Conservation (phyloP, 2,797 vertebrate species). For the Pitangus sulphuratus region DNA sequence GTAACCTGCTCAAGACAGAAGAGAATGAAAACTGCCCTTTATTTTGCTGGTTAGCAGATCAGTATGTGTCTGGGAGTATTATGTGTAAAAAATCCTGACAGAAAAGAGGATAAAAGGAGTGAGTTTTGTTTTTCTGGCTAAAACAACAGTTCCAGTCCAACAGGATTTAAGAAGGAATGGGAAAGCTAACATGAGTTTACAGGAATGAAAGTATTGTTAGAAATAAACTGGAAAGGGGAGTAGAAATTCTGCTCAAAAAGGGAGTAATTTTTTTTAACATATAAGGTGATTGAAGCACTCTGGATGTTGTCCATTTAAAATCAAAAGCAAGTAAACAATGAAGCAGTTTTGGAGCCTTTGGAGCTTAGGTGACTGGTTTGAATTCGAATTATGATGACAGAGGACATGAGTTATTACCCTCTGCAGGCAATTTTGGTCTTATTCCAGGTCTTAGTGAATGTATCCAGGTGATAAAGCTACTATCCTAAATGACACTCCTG, state of each 20-base stretch:
- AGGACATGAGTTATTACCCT: neutral
- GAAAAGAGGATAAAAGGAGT: neutral
- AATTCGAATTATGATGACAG: neutral
- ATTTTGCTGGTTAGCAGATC: slow-evolving; percentile 1
- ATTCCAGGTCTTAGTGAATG: neutral
- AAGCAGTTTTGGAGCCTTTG: neutral
- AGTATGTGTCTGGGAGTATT: neutral
- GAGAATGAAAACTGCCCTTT: neutral
- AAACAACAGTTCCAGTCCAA: neutral
- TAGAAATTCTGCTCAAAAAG: neutral
- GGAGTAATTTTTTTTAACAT: neutral
- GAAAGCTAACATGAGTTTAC: neutral
- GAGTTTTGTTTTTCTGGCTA: neutral
- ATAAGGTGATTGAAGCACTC: neutral
- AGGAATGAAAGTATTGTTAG: neutral
- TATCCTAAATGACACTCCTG: slow-evolving; percentile 4
- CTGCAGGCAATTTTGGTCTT: slow-evolving; percentile 23
- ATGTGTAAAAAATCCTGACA: neutral
- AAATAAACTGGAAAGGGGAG: neutral
- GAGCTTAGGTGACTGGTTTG: neutral
- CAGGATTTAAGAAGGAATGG: neutral
- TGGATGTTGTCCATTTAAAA: neutral
- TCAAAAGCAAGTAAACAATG: neutral
- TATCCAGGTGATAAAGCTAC: slow-evolving; percentile 51
- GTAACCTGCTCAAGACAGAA: neutral